Conservation (phyloP, 2,888 invertebrate genomes). For the Drosophila borborema region DNA sequence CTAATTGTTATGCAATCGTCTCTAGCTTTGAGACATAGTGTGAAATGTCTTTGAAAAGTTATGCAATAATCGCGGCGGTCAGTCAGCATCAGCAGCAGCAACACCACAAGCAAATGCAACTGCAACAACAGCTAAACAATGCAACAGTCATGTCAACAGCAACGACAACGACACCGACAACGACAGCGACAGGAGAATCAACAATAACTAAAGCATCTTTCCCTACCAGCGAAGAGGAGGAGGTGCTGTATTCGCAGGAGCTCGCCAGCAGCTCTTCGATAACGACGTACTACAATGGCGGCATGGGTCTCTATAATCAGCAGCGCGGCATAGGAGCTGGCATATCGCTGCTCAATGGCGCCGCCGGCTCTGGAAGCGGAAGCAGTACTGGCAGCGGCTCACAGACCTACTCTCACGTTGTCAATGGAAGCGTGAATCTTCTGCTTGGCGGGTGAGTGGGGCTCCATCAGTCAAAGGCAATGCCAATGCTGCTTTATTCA, state of each 20-base stretch:
- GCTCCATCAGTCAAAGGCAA: background rate
- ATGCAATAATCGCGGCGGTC: slow-evolving; percentile 86
- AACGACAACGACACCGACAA: slow-evolving; percentile 46
- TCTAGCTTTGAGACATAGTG: slow-evolving; percentile 38
- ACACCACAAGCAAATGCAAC: slow-evolving; percentile 42
- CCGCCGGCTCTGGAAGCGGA: slow-evolving; percentile 56
- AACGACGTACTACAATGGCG: slow-evolving; percentile 82
- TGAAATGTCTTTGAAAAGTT: slow-evolving; percentile 88
- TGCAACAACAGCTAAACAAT: slow-evolving; percentile 31
- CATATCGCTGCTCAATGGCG: slow-evolving; percentile 62
- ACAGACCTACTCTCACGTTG: slow-evolving; percentile 77
- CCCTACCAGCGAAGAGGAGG: slow-evolving; percentile 23
- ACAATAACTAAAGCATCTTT: slow-evolving; percentile 32
- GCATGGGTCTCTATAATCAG: slow-evolving; percentile 82
- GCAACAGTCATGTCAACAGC: slow-evolving; percentile 57
- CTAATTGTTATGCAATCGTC: slow-evolving; percentile 77
- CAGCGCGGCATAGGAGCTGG: slow-evolving; percentile 74
- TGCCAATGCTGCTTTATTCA: slow-evolving; percentile 36
- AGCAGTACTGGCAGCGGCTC: slow-evolving; percentile 55
- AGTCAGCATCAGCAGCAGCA: slow-evolving; percentile 81
- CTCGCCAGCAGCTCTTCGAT: slow-evolving; percentile 75
- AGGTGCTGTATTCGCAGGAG: slow-evolving; percentile 42
- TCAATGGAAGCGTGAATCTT: slow-evolving; percentile 89
- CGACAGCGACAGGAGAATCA: slow-evolving; percentile 29
- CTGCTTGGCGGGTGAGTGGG: slow-evolving; percentile 91